Evolutionary conservation across 2,113 vertebrate genomes (phyloP), one percentile per base, ranked within the genome.

Genomic region (Dryoscopus gambensis): DNA sequence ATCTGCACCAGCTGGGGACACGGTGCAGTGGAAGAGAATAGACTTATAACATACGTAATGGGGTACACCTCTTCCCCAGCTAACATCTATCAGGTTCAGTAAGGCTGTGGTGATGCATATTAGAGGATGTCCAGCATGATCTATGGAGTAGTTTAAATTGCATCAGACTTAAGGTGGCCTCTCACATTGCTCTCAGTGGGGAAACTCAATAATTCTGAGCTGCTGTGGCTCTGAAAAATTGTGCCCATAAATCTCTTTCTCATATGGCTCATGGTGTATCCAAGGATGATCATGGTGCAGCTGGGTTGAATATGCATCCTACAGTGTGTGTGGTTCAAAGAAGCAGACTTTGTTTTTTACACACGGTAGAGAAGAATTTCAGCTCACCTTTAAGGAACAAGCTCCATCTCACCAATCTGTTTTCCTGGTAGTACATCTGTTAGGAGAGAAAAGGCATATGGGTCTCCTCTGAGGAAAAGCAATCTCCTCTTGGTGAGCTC

Each of bases 71-170:
- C 56, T 52, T 83, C 31, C 84, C 49, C 5, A 4, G 70, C 44
- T 30, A 75, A 46, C 47, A 60, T 81, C 80, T 67, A 42, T 86
- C 70, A 75, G 59, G 63, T 40, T 74, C 60, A 74, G 65, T 50
- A 81, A 67, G 47, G 68, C 67, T 82, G 27, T 53, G 85, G 82
- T 70, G 90, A 78, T 77, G 57, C 60, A 13, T 79, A 88, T 57
- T 60, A 77, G 52, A 92, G 82, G 62, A 59, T 95, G 89, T 94
- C 94, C 84, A 85, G 68, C 70, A 59, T 94, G 94, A 96, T 94
- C 86, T 94, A 95, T 93, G 87, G 78, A 77, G 80, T 53, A 44
- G 79, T 84, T 97, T 96, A 96, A 96, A 96, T 92, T 95, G 87
- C 93, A 79, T 64, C 75, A 92, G 79, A 65, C 79, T 83, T 93